Conservation (phyloP, 2,888 invertebrate species). For the Drosophila austrosaltans region DNA sequence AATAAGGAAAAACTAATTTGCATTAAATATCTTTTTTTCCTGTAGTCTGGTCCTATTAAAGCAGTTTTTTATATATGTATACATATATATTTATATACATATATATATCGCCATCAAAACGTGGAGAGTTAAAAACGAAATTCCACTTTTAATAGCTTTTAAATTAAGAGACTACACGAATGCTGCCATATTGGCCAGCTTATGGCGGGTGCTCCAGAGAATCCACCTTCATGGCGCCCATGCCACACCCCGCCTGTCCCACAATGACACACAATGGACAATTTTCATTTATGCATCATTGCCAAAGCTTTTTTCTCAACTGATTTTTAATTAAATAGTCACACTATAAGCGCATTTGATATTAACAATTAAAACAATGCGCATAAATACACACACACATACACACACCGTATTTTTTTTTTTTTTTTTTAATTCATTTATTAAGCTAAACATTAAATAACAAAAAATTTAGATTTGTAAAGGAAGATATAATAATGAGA, state of each 20-base stretch:
- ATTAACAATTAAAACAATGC: constrained; percentile 68
- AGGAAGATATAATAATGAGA: no score
- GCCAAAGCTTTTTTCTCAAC: constrained; percentile 47
- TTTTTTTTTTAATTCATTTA: no score
- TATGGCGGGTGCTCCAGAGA: not conserved
- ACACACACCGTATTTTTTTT: not conserved
- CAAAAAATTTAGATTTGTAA: no score
- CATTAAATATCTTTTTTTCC: no score
- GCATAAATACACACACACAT: constrained; percentile 42
- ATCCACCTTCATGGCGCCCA: not conserved
- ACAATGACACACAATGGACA: not conserved
- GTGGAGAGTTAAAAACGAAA: not conserved
- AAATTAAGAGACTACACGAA: constrained; percentile 2
- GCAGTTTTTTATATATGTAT: not conserved
- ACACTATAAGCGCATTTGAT: constrained; percentile 60
- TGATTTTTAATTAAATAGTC: constrained; percentile 70
- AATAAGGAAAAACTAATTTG: no score
- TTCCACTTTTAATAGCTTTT: constrained; percentile 5
- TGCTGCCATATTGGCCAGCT: constrained; percentile 31
- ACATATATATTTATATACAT: not conserved
- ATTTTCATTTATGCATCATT: constrained; percentile 15
- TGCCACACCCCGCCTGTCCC: not conserved
- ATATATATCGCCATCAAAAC: not conserved
- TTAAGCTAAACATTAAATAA: no score
- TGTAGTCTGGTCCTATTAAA: no score